A percentile compares a stretch with the other conserved stretches of the same genome.
These are phyloP conservation scores for Aleadryas rufinucha DNA, from an alignment of 2,113 vertebrate species.

Conservation along the genomic window DNA sequence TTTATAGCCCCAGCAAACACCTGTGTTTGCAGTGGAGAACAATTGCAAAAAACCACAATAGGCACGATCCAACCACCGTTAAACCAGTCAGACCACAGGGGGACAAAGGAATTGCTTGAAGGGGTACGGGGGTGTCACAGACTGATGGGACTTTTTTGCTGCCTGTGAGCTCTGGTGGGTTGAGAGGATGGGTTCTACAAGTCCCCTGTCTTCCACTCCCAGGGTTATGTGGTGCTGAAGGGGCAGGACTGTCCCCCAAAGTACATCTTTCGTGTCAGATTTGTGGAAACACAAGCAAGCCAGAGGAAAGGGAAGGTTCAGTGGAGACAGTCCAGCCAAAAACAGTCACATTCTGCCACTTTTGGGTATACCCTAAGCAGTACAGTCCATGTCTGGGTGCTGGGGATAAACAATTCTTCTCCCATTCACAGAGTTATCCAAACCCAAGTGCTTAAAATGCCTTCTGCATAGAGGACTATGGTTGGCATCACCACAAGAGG, in stretches of 20 bases:
- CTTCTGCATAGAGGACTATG: background rate
- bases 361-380: background rate
- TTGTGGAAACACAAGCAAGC: background rate
- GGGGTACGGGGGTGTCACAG: background rate
- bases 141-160: background rate
- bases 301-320: background rate
- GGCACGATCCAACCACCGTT: background rate
- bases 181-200: background rate
- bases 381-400: too few relatives aligned
- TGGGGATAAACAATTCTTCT: background rate
- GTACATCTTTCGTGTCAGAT: background rate
- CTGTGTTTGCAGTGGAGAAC: background rate
- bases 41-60: background rate
- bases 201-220: background rate
- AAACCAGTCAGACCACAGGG: background rate
- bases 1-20: background rate
- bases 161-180: background rate
- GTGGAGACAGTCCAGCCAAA: background rate
- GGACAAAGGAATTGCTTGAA: background rate
- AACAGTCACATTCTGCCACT: rapidly evolving
- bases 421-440: background rate
- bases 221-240: background rate
- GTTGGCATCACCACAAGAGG: background rate
- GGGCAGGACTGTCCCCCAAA: background rate
- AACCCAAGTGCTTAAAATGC: background rate